Base-by-base conservation (phyloP, 2,113 vertebrate species). In the Sminthopsis crassicaudata region DNA sequence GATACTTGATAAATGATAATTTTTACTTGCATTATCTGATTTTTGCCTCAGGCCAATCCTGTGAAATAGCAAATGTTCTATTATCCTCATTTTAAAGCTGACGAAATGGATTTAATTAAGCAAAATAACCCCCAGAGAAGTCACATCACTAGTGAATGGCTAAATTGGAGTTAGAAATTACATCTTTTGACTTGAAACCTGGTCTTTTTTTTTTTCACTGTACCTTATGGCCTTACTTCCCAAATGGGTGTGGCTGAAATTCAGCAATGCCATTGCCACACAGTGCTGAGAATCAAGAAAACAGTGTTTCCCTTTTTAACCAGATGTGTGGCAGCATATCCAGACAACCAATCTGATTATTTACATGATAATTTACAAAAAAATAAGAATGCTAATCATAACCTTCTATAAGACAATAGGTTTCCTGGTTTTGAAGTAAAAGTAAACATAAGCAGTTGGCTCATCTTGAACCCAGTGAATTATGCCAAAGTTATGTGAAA, bases 291-390 rank as follows among this genome's bases (percentile, higher is more conserved):
- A 46, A 94, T 89, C 27, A 0, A 52, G 53, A 92, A 51, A 91
- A 91, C 60, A 89, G 24, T 46, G 42, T 5, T 50, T 11, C 95
- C 92, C 24, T 36, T 26, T 67, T n/a, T 50, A 90, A 52, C n/a
- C 93, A 94, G 91, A 88, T 89, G 93, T 90, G 51, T 95, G 93
- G 54, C 88, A 90, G 42, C 46, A 11, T 30, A n/a, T 53, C 89
- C 26, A 1, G 42, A 46, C 19, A 22, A 19, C 54, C 57, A 92
- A 46, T 2, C n/a, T n/a, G n/a, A n/a, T n/a, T n/a, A n/a, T n/a
- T n/a, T n/a, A 0, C 0, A n/a, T 48, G 92, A 94, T 90, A 84
- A 92, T 92, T 54, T 50, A 50, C 16, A 84, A 84, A 76, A 55
- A 23, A 84, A 42, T 42, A 84, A 84, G 23, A 84, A 84, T 42